Evolutionary conservation across 1,140 invertebrate genomes (phyloP), one percentile per base, ranked within the genome.

Genomic region (Drosophila nigrodunni): DNA sequence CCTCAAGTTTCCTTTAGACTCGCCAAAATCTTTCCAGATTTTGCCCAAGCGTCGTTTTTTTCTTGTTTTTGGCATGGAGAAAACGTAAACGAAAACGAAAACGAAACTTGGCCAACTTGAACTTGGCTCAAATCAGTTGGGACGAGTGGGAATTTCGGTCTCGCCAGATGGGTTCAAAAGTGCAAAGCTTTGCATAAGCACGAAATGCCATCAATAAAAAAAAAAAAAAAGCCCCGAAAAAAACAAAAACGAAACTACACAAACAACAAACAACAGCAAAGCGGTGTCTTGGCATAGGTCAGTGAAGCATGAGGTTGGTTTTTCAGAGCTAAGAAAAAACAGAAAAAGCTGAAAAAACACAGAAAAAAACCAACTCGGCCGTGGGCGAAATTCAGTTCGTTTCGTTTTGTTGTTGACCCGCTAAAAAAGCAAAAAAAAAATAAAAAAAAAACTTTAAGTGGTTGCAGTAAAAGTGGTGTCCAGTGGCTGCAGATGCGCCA

Each of bases 221-320:
- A 41, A 18, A 54, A 37, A 21, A 1, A 21, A 37, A 21, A 1
- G 10, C 13, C 13, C 18, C 25, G 18, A 46, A 30, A 5, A 41
- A 52, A 59, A 30, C 13, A 50, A 8, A 25, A 65, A 62, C 13
- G 52, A 46, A 62, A 57, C 25, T 6, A 30, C 25, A 6, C 9
- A 3, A 59, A 34, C 30, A 69, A 57, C 54, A 60, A 54, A 39
- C 66, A 62, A 30, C 25, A 30, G 25, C 39, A 13, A 11, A 7
- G 44, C 10, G 25, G 39, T 50, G 57, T 68, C 80, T 88, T 88
- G 81, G 68, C 85, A 70, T 88, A 88, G 85, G 85, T 88, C 85
- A 88, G 85, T 88, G 86, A 89, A 89, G 85, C 81, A 73, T 80
- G 72, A 57, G 67, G 11, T 44, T 46, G 25, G 25, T 55, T 54